Base-by-base conservation (phyloP, 2,797 vertebrate species). In the Uromys caudimaculatus region DNA sequence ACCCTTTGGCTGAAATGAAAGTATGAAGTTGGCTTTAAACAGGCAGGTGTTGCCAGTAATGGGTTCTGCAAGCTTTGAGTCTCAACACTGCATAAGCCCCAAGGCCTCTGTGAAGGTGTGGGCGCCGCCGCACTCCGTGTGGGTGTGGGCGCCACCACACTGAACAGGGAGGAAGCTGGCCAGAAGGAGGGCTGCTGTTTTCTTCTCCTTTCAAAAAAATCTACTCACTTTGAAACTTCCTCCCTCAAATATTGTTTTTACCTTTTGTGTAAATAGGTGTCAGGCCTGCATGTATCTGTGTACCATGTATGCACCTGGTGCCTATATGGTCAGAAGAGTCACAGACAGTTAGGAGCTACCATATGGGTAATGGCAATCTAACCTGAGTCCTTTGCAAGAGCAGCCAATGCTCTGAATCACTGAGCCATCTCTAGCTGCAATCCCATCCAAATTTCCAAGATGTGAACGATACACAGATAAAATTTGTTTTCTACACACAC, bases 61-160 rank as follows among this genome's bases (percentile, higher is more conserved):
- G 96, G 89, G 98, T 98, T 97, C 97, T 89, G 82, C 3, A 92
- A 97, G 96, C 92, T 96, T 98, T 96, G 97, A 98, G 97, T 98
- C 98, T 97, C 97, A 97, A 97, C 89, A 91, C 91, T 86, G 86
- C 78, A 73, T 89, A 97, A 98, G 97, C 94, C 85, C 83, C 12
- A 47, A 3, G n/a, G n/a, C n/a, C n/a, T 98, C 95, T 97, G 97
- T 93, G 98, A 85, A 95, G 95, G 12, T 78, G 86, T 76, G 93
- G 96, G 96, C 77, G 90, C 95, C 90, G 79, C 52, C 17, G 81
- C 38, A 75, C 3, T 98, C 95, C 97, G 97, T 93, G 98, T 87
- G 96, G 95, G 12, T 78, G 86, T 76, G 93, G 96, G 96, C 77
- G 90, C 95, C 90, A 82, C 52, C 17, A 84, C 38, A 75, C 3